These are phyloP conservation scores for Acrocera orbiculus DNA, from an alignment of 2,888 invertebrate species.

Conservation along the genomic window DNA sequence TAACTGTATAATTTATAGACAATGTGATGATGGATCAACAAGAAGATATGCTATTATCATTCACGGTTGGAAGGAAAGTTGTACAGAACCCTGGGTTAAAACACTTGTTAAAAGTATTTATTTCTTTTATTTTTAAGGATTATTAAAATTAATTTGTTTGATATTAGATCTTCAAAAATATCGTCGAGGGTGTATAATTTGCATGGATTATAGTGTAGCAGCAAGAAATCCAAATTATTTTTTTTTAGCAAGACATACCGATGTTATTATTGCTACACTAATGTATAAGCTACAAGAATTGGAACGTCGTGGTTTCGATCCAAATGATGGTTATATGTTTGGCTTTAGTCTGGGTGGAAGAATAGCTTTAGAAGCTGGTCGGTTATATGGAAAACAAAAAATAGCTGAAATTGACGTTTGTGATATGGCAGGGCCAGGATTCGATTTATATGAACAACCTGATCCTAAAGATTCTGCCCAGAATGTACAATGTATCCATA, in stretches of 20 bases:
- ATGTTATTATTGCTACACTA: constrained; percentile 11
- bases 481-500: constrained; percentile 18
- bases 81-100: constrained; percentile 13
- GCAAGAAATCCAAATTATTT: constrained; percentile 14
- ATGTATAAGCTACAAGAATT: constrained; percentile 13
- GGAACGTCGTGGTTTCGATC: constrained; percentile 12
- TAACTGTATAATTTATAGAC: too few relatives aligned
- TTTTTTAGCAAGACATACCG: constrained; percentile 12
- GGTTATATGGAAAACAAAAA: constrained; percentile 12
- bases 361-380: constrained; percentile 16
- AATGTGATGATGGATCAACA: too few relatives aligned
- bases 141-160: constrained; percentile 1
- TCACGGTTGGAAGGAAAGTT: constrained; percentile 17
- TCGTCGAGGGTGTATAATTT: constrained; percentile 16
- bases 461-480: constrained; percentile 14
- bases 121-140: background rate
- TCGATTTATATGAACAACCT: constrained; percentile 11
- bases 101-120: constrained; percentile 13
- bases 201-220: constrained; percentile 16
- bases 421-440: constrained; percentile 17
- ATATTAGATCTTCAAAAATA: constrained; percentile 12
- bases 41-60: constrained; percentile 15
- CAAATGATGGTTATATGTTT: constrained; percentile 15
- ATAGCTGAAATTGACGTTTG: constrained; percentile 16
- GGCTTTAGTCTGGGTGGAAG: constrained; percentile 17